A percentile compares a stretch with the other conserved stretches of the same genome.
phyloP scores from a whole-genome alignment of 2,888 invertebrate genomes.

The Nymphalis urticae region DNA sequence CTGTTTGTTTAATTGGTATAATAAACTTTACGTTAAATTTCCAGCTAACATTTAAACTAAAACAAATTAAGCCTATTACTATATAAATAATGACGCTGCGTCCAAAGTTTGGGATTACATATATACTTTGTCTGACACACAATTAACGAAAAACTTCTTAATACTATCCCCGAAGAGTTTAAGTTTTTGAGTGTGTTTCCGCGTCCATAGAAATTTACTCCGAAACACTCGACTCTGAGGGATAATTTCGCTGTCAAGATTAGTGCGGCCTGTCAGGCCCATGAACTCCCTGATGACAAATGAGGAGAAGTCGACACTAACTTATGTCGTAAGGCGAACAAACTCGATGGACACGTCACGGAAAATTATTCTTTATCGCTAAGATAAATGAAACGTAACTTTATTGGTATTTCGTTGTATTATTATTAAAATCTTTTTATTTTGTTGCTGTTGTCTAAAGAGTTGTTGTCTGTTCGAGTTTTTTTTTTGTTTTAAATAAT shows the following conservation, averaged over 20 bases:
- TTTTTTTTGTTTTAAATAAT: neutral
- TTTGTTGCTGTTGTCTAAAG: neutral
- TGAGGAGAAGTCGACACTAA: slow-evolving; percentile 55
- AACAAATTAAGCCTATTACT: neutral
- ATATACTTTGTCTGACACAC: slow-evolving; percentile 11
- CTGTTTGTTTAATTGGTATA: neutral
- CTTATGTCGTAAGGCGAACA: slow-evolving; percentile 28
- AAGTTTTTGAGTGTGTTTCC: slow-evolving; percentile 33
- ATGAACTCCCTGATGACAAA: slow-evolving; percentile 58
- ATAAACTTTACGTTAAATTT: neutral
- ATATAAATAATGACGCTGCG: slow-evolving; percentile 2
- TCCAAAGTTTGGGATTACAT: slow-evolving; percentile 10
- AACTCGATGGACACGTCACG: slow-evolving; percentile 43
- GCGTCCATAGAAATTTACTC: slow-evolving; percentile 48
- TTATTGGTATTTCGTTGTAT: neutral
- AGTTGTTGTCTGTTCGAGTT: too few species aligned
- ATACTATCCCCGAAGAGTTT: slow-evolving; percentile 24
- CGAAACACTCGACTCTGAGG: slow-evolving; percentile 49
- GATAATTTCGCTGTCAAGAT: slow-evolving; percentile 63
- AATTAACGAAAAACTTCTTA: slow-evolving; percentile 28
- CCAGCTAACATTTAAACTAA: neutral
- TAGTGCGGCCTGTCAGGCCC: slow-evolving; percentile 50
- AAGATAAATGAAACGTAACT: slow-evolving; percentile 5
- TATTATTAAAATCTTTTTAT: neutral
- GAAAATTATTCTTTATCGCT: slow-evolving; percentile 31